Percentiles rank a stretch among this genome's conserved stretches.
Conservation (phyloP, 2,113 vertebrate genomes). For the Oceanites oceanicus region DNA sequence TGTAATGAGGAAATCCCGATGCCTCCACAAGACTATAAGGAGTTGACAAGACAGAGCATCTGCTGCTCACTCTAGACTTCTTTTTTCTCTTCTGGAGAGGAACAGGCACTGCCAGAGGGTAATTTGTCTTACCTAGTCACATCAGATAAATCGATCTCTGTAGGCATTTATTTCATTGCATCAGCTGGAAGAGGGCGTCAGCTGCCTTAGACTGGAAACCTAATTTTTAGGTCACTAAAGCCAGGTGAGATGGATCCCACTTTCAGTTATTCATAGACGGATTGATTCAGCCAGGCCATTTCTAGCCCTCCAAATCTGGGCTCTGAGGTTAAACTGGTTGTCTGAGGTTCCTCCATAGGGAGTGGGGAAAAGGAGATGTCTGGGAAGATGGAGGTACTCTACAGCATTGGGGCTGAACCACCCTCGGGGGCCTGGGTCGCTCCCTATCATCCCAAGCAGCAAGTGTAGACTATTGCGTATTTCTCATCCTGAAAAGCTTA, state of each 20-base stretch:
- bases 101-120: neutral
- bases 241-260: neutral
- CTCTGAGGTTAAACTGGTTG: neutral
- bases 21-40: neutral
- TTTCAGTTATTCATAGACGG: neutral
- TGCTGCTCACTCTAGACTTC: neutral
- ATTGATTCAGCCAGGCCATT: neutral
- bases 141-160: neutral
- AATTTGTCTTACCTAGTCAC: neutral
- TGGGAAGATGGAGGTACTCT: neutral
- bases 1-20: neutral
- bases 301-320: neutral
- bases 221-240: neutral
- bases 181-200: neutral
- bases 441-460: neutral
- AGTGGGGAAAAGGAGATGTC: neutral
- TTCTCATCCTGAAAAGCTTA: neutral
- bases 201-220: neutral
- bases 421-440: rapidly evolving
- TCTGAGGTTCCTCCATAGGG: neutral
- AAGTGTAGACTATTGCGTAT: neutral
- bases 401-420: neutral
- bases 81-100: neutral
- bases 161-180: neutral
- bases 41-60: neutral